These are phyloP conservation scores for Malurus splendens DNA, from an alignment of 2,797 vertebrate genomes.

Conservation along the genomic window DNA sequence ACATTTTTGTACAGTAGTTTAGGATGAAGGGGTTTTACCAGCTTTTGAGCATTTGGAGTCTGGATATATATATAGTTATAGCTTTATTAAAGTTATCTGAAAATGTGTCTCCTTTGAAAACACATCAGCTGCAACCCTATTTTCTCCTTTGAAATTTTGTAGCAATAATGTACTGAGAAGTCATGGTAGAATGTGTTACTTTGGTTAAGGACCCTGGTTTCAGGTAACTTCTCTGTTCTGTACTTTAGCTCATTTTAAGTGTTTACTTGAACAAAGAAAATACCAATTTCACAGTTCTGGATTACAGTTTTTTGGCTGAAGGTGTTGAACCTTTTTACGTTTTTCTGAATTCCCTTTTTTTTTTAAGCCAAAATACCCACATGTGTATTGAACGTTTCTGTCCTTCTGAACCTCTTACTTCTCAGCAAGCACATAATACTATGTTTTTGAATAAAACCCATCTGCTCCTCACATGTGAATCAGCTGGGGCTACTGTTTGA, in stretches of 20 bases:
- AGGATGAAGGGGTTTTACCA: not conserved
- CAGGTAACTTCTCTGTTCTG: not conserved
- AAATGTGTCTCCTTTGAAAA: not conserved
- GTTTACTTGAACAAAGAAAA: not conserved
- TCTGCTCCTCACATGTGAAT: not conserved
- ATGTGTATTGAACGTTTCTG: not conserved
- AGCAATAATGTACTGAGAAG: not conserved
- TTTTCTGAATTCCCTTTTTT: not conserved
- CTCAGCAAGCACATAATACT: not conserved
- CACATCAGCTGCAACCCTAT: not conserved
- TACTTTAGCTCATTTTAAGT: not conserved
- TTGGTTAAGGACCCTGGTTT: not conserved
- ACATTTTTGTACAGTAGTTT: not conserved
- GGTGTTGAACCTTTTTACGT: not conserved
- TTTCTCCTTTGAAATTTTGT: not conserved
- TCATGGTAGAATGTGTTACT: not conserved
- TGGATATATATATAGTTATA: not conserved
- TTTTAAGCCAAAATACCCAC: not conserved
- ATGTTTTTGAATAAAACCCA: not conserved
- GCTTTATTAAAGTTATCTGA: not conserved
- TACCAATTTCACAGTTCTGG: not conserved
- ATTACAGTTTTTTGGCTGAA: not conserved
- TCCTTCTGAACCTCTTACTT: not conserved
- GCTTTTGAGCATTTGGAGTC: not conserved
- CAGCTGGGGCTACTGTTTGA: constrained; percentile 4